Evolutionary conservation across 2,888 invertebrate species (phyloP).

Genomic region (Ceratothoa steindachneri): DNA sequence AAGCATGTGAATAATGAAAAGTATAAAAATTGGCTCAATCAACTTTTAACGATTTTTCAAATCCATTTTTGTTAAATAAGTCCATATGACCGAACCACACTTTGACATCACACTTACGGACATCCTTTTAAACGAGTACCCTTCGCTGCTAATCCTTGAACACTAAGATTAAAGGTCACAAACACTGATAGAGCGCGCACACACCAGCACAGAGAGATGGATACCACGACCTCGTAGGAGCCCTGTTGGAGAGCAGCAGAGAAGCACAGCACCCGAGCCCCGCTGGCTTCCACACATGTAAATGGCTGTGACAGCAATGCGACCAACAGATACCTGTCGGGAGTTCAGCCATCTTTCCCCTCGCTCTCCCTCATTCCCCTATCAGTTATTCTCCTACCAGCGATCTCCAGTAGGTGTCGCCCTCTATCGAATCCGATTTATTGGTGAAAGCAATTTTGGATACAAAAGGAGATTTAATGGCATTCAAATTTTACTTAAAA

Average conservation of each 20-base stretch:
- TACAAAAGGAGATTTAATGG: too few relatives aligned
- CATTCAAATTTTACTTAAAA: too few relatives aligned
- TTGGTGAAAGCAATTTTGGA: too few relatives aligned
- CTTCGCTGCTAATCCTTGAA: not conserved
- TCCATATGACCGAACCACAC: too few relatives aligned
- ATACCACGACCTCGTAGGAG: not conserved
- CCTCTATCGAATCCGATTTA: too few relatives aligned
- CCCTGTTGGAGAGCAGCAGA: constrained; percentile 8
- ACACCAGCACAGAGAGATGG: not conserved
- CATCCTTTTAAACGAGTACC: not conserved
- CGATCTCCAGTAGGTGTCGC: not conserved
- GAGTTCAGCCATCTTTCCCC: constrained; percentile 11
- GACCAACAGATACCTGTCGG: constrained; percentile 17
- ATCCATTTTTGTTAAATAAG: too few relatives aligned
- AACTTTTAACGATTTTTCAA: too few relatives aligned
- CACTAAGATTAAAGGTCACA: not conserved
- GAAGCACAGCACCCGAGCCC: constrained; percentile 11
- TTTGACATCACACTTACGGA: not conserved
- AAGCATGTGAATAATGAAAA: too few relatives aligned
- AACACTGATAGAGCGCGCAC: not conserved
- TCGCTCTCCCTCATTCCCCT: not conserved
- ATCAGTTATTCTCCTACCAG: not conserved
- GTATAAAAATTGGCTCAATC: too few relatives aligned
- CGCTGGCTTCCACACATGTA: constrained; percentile 17
- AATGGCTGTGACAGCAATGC: constrained; percentile 9